These are phyloP conservation scores for Lateolabrax maculatus DNA, from an alignment of 2,797 vertebrate genomes.

Conservation along the genomic window DNA sequence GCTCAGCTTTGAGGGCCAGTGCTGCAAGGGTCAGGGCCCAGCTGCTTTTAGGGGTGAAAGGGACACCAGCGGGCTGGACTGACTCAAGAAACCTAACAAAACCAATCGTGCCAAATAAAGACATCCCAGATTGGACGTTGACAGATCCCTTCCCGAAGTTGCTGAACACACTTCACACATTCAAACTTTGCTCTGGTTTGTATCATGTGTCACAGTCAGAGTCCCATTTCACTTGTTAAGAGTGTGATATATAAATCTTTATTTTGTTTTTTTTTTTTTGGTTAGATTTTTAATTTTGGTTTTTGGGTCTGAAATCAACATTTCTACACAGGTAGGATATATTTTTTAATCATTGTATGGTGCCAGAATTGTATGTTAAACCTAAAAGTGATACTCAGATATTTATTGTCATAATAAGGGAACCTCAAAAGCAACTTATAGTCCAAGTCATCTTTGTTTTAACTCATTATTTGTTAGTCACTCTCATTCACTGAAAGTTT, in stretches of 20 bases:
- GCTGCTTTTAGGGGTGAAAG: slow-evolving; percentile 95
- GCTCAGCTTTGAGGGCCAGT: slow-evolving; percentile 90
- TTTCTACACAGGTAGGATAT: slow-evolving; percentile 86
- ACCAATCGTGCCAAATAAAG: slow-evolving; percentile 87
- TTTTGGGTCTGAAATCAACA: slow-evolving; percentile 77
- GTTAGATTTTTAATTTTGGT: slow-evolving; percentile 41
- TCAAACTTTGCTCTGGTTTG: slow-evolving; percentile 80
- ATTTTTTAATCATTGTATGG: slow-evolving; percentile 68
- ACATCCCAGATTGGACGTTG: slow-evolving; percentile 84
- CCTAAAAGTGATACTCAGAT: slow-evolving; percentile 1
- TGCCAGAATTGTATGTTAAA: slow-evolving; percentile 37
- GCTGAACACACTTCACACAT: slow-evolving; percentile 83
- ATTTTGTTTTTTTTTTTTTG: slow-evolving; percentile 22
- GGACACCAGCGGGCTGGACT: slow-evolving; percentile 94
- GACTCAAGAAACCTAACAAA: slow-evolving; percentile 92
- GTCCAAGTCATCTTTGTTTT: not conserved
- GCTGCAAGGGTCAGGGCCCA: slow-evolving; percentile 97
- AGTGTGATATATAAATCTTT: slow-evolving; percentile 53
- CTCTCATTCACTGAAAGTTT: slow-evolving; percentile 2
- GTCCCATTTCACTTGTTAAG: slow-evolving; percentile 69
- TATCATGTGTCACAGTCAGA: slow-evolving; percentile 78
- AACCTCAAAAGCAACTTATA: slow-evolving; percentile 16
- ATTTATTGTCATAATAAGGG: not conserved
- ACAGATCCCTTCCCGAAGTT: slow-evolving; percentile 83
- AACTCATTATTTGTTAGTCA: slow-evolving; percentile 7